Evolutionary conservation across 2,888 invertebrate species (phyloP).

Genomic region (Darwinula stevensoni): DNA sequence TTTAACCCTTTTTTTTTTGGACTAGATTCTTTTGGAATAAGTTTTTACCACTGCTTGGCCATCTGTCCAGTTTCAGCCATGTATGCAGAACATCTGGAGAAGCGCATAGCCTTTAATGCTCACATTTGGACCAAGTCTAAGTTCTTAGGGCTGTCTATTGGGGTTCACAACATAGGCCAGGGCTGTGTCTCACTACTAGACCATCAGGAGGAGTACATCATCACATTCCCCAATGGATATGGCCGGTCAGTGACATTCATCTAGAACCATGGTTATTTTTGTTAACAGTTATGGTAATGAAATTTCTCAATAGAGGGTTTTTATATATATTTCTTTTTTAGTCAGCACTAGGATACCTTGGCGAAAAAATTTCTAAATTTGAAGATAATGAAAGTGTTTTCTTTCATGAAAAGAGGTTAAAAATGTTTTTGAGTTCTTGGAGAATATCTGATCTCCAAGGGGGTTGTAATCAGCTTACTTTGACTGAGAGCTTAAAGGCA

Average conservation of each 20-base stretch:
- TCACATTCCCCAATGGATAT: slow-evolving; percentile 95
- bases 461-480: too few species aligned
- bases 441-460: too few species aligned
- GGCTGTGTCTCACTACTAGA: slow-evolving; percentile 72
- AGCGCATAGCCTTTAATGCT: slow-evolving; percentile 67
- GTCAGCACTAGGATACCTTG: too few species aligned
- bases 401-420: too few species aligned
- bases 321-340: too few species aligned
- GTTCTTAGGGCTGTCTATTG: slow-evolving; percentile 86
- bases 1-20: slow-evolving; percentile 4
- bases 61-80: slow-evolving; percentile 60
- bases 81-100: slow-evolving; percentile 83
- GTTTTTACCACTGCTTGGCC: not conserved
- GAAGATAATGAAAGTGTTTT: too few species aligned
- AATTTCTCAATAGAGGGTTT: not conserved
- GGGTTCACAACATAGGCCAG: slow-evolving; percentile 83
- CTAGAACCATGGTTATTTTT: not conserved
- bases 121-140: slow-evolving; percentile 99
- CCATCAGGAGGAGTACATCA: slow-evolving; percentile 67
- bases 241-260: slow-evolving; percentile 29
- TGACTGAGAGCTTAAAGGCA: too few species aligned
- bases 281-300: not conserved
- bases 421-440: too few species aligned
- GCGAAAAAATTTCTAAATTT: too few species aligned
- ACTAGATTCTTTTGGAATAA: not conserved